Conservation (phyloP, 1,140 invertebrate genomes). For the Scylla paramamosain region DNA sequence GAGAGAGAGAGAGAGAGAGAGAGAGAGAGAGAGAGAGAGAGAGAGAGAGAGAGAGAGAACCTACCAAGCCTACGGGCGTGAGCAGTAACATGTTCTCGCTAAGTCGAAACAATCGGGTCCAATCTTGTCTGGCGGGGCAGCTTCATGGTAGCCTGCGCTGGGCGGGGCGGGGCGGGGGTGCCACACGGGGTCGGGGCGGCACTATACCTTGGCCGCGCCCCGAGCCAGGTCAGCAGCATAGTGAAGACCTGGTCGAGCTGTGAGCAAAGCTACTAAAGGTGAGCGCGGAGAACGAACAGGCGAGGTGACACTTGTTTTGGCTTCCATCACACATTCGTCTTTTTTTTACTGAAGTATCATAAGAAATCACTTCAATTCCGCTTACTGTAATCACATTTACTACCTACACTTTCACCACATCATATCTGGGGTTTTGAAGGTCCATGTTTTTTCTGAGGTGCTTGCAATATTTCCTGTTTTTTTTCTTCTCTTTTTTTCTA, state of each 20-base stretch:
- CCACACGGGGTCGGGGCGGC: background rate
- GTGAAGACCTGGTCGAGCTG: background rate
- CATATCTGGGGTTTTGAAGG: no score
- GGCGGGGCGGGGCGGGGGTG: background rate
- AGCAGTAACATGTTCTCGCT: background rate
- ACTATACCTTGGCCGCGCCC: background rate
- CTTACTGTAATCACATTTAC: no score
- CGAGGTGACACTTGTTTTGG: background rate
- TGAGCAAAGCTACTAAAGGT: background rate
- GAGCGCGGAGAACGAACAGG: background rate
- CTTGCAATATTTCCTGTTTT: no score
- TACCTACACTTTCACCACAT: background rate
- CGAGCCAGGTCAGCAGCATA: background rate
- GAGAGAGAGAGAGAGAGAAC: background rate
- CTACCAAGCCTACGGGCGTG: background rate
- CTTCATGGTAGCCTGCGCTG: background rate
- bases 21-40: no score
- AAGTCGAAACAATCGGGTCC: background rate
- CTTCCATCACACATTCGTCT: background rate
- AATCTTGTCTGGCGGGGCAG: background rate
- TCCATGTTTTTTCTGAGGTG: no score
- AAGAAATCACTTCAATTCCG: no score
- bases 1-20: no score
- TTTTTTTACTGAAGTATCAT: background rate
- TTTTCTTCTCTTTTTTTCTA: no score